phyloP scores from a whole-genome alignment of 2,888 invertebrate species.

The Ectemnius continuus region DNA sequence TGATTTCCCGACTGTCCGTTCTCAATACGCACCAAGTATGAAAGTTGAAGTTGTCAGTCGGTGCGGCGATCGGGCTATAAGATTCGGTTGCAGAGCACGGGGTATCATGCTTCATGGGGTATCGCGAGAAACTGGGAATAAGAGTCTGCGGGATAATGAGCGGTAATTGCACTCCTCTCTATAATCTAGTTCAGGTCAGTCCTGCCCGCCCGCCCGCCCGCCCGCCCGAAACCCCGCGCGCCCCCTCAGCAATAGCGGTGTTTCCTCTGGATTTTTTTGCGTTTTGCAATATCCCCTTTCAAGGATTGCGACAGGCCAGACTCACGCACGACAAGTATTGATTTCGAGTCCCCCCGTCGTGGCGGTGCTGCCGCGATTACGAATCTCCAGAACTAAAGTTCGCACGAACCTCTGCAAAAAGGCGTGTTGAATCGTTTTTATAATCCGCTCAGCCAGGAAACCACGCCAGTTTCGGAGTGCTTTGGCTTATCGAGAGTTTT shows the following conservation, averaged over 20 bases:
- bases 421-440: slow-evolving; percentile 24
- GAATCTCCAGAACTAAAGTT: slow-evolving; percentile 71
- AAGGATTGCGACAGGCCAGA: slow-evolving; percentile 69
- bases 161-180: slow-evolving; percentile 38
- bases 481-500: too few relatives aligned
- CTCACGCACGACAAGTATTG: slow-evolving; percentile 75
- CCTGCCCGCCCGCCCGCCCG: background rate
- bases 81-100: background rate
- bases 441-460: background rate
- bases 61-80: too few relatives aligned
- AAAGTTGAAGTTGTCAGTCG: too few relatives aligned
- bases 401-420: slow-evolving; percentile 29
- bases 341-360: slow-evolving; percentile 68
- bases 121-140: slow-evolving; percentile 19
- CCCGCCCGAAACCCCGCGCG: background rate
- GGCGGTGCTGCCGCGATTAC: slow-evolving; percentile 75
- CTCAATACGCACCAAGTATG: too few relatives aligned
- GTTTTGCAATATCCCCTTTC: slow-evolving; percentile 65
- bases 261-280: slow-evolving; percentile 46
- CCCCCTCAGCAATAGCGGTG: slow-evolving; percentile 39
- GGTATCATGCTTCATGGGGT: background rate
- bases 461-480: background rate
- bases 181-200: slow-evolving; percentile 46
- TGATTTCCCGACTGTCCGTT: too few relatives aligned
- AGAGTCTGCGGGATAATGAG: slow-evolving; percentile 16